phyloP scores from a whole-genome alignment of 64 coral and sea anemone species.

The Montipora capricornis region DNA sequence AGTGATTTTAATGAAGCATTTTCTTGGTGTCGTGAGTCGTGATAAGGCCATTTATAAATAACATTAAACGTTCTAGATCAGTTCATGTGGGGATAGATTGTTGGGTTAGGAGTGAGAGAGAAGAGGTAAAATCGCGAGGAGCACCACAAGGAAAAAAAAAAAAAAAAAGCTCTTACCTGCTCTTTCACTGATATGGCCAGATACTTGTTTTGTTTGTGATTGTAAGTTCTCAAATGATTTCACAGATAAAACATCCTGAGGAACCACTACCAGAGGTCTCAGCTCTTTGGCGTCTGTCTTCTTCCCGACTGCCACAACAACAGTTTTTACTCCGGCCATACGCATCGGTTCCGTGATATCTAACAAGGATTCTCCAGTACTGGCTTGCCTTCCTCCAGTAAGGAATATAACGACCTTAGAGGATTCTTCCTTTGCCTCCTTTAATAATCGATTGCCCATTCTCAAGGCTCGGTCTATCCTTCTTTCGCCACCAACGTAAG shows the following conservation, averaged over 20 bases:
- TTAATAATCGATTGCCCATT: constrained; percentile 55
- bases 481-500: constrained; percentile 59
- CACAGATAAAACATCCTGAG: constrained; percentile 64
- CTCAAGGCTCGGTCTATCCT: constrained; percentile 75
- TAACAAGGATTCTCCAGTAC: constrained; percentile 43
- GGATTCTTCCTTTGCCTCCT: not conserved
- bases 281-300: constrained; percentile 54
- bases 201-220: constrained; percentile 20
- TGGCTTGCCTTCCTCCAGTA: constrained; percentile 67
- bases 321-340: constrained; percentile 67
- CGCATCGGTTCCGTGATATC: constrained; percentile 45
- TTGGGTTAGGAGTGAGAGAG: too few species aligned
- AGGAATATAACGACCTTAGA: constrained; percentile 77
- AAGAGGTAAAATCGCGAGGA: too few species aligned
- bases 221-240: constrained; percentile 52
- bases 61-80: too few species aligned
- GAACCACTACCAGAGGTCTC: constrained; percentile 27
- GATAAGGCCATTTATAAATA: too few species aligned
- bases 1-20: too few species aligned
- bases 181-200: constrained; percentile 62
- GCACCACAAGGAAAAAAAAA: not conserved
- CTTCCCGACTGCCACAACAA: constrained; percentile 77
- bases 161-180: constrained; percentile 47
- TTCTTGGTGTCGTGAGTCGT: too few species aligned
- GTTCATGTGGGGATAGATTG: too few species aligned